These are phyloP conservation scores for Hyles lineata DNA, from an alignment of 2,888 invertebrate species.

Conservation along the genomic window DNA sequence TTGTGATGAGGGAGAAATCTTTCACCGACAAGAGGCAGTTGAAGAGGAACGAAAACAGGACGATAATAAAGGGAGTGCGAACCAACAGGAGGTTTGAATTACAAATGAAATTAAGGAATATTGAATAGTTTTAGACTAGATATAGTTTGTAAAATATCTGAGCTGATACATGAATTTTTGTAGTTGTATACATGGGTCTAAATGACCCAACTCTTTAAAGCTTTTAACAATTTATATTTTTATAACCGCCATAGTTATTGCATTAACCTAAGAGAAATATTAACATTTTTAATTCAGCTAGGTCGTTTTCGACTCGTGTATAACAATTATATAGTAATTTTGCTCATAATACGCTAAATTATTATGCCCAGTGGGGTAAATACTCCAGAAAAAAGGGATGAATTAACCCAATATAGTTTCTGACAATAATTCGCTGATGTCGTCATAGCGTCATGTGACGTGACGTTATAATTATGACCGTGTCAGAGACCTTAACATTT, in stretches of 20 bases:
- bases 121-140: conserved; percentile 48
- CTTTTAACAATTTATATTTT: too few species aligned
- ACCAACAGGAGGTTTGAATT: conserved; percentile 89
- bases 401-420: not conserved
- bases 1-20: conserved; percentile 71
- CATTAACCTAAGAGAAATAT: not conserved
- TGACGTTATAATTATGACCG: not conserved
- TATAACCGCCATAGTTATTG: not conserved
- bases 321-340: not conserved
- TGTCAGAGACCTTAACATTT: not conserved
- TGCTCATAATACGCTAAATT: not conserved
- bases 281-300: not conserved
- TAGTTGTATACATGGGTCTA: not conserved
- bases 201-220: not conserved
- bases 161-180: not conserved
- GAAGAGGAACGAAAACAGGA: conserved; percentile 72
- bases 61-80: conserved; percentile 87
- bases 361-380: not conserved
- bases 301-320: conserved; percentile 17
- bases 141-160: not conserved
- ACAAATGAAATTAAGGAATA: conserved; percentile 87
- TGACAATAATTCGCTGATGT: not conserved
- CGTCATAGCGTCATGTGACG: not conserved
- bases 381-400: not conserved
- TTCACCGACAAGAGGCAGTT: conserved; percentile 61